Conservation (phyloP, 2,113 vertebrate species). For the Hylia prasina region DNA sequence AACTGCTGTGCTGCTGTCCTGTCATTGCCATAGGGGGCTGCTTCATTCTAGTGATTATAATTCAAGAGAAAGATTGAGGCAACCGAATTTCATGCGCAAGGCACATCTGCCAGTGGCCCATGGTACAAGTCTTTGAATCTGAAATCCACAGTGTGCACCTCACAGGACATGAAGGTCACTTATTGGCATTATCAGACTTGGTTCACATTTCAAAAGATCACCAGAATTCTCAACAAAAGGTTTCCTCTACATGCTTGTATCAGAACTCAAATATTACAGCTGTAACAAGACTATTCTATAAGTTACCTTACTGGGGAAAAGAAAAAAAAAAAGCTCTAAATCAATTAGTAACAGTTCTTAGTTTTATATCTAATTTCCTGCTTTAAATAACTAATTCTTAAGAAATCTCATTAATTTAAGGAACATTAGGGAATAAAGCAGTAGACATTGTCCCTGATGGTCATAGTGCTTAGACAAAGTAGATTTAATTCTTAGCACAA, state of each 20-base stretch:
- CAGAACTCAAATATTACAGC: neutral
- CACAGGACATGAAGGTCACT: constrained; percentile 1
- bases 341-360: neutral
- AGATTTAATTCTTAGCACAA: constrained; percentile 6
- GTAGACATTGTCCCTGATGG: neutral
- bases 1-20: neutral
- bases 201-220: constrained; percentile 16
- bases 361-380: constrained; percentile 6
- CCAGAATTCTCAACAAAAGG: neutral
- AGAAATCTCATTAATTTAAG: constrained; percentile 34
- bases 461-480: neutral
- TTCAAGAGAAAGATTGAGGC: neutral
- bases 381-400: constrained; percentile 18
- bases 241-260: neutral
- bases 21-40: neutral
- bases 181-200: neutral
- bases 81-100: neutral
- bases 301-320: neutral
- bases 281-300: neutral
- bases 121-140: neutral
- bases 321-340: neutral
- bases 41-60: neutral
- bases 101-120: neutral
- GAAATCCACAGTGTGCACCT: neutral
- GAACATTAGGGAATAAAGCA: neutral